Conservation (phyloP, 2,113 vertebrate species). For the Phylloscopus trochilus region DNA sequence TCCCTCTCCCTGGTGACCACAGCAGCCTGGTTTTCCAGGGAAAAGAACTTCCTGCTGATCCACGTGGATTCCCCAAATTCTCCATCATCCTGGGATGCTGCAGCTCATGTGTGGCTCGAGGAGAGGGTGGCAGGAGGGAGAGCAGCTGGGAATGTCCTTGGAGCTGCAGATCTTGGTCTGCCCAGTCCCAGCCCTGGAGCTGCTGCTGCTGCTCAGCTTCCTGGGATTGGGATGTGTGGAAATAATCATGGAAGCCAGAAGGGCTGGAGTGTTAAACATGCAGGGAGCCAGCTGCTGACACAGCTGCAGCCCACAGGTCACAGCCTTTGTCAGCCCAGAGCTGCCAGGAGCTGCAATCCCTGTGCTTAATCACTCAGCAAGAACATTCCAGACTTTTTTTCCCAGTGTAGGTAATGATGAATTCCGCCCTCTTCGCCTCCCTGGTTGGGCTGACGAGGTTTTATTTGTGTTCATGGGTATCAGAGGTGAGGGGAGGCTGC, state of each 20-base stretch:
- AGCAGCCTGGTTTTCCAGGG: neutral
- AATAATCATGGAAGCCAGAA: neutral
- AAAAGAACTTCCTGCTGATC: neutral
- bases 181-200: neutral
- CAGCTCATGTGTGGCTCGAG: fast-evolving
- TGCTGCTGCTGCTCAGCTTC: neutral
- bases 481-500: neutral
- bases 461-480: fast-evolving
- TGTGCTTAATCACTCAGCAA: neutral
- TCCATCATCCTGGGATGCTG: neutral
- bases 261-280: fast-evolving
- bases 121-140: neutral
- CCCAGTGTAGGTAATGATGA: fast-evolving
- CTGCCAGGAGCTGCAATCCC: neutral
- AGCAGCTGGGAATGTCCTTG: neutral
- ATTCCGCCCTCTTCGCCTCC: neutral
- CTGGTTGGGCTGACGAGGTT: neutral
- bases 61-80: fast-evolving
- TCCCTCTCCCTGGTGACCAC: neutral
- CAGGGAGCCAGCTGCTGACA: neutral
- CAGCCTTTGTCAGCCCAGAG: neutral
- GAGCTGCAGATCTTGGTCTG: neutral
- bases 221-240: fast-evolving
- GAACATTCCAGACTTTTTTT: neutral
- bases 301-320: neutral